Percentiles rank a stretch among this genome's conserved stretches.
Evolutionary conservation across 1,140 invertebrate genomes (phyloP).

Genomic region (Hylaeus volcanicus): DNA sequence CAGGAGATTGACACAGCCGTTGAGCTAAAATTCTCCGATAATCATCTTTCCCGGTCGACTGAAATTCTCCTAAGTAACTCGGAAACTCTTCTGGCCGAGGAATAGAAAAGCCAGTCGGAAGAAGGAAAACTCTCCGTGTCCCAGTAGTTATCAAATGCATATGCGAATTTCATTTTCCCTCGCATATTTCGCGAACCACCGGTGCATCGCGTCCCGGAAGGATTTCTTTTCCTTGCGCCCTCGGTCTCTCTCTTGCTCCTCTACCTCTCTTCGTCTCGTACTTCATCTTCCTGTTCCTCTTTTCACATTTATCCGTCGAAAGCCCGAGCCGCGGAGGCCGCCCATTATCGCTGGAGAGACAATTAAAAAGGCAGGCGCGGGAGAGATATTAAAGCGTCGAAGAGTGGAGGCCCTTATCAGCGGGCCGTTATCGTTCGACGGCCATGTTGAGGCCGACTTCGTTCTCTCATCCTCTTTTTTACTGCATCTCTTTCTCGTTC

Average conservation of each 20-base stretch:
- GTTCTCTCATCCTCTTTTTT: slow-evolving; percentile 2
- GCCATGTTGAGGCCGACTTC: slow-evolving; percentile 57
- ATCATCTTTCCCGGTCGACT: background rate
- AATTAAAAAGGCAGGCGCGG: slow-evolving; percentile 75
- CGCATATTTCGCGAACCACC: background rate
- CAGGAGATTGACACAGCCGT: background rate
- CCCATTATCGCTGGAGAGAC: slow-evolving; percentile 72
- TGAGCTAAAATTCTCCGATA: background rate
- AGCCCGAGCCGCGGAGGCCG: slow-evolving; percentile 60
- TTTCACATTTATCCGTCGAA: slow-evolving; percentile 68
- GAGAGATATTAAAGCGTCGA: slow-evolving; percentile 73
- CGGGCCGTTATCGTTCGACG: slow-evolving; percentile 59
- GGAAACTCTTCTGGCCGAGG: background rate
- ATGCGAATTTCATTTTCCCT: slow-evolving; percentile 50
- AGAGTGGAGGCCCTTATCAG: slow-evolving; percentile 69
- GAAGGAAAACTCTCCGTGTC: too few relatives aligned
- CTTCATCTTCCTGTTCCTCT: slow-evolving; percentile 36
- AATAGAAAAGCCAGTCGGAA: background rate
- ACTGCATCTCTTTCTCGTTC: background rate
- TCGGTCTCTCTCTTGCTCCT: background rate
- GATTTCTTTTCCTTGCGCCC: slow-evolving; percentile 29
- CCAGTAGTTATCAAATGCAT: slow-evolving; percentile 24
- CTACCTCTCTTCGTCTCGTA: slow-evolving; percentile 25
- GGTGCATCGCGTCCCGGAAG: slow-evolving; percentile 38
- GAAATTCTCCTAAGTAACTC: slow-evolving; percentile 10